Evolutionary conservation across 2,113 vertebrate genomes (phyloP).

Genomic region (Pantherophis guttatus): DNA sequence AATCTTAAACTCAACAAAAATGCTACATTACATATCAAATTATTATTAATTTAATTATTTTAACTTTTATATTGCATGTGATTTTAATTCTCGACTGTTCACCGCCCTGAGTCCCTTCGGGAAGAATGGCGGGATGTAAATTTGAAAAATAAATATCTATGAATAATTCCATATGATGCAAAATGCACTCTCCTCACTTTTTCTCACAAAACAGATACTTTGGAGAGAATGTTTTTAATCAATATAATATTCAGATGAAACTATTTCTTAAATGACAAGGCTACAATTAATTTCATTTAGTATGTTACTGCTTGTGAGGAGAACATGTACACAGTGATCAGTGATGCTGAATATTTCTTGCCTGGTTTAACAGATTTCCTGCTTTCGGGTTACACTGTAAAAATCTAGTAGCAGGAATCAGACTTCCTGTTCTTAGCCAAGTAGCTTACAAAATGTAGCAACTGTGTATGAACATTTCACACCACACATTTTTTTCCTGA

Average conservation of each 20-base stretch:
- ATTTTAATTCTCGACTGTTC: too few species aligned
- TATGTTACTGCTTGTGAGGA: neutral
- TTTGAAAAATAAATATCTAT: neutral
- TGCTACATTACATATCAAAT: constrained; percentile 52
- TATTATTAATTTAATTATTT: too few species aligned
- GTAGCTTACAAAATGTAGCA: neutral
- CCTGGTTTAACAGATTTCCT: neutral
- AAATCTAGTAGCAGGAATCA: neutral
- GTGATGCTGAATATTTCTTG: neutral
- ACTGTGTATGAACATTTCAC: neutral
- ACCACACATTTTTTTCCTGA: neutral
- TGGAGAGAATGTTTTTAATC: constrained; percentile 36
- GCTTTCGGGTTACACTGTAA: neutral
- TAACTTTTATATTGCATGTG: too few species aligned
- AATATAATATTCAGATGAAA: constrained; percentile 34
- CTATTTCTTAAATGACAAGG: neutral
- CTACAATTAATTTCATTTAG: neutral
- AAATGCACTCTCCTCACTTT: constrained; percentile 23
- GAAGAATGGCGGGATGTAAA: too few species aligned
- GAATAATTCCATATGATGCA: constrained; percentile 46
- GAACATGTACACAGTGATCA: neutral
- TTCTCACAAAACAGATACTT: constrained; percentile 8
- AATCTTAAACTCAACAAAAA: constrained; percentile 40
- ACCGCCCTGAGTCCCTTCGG: too few species aligned
- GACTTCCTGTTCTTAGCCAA: neutral